These are phyloP conservation scores for Drosophila fulvimacula DNA, from an alignment of 2,888 invertebrate genomes.

Conservation along the genomic window DNA sequence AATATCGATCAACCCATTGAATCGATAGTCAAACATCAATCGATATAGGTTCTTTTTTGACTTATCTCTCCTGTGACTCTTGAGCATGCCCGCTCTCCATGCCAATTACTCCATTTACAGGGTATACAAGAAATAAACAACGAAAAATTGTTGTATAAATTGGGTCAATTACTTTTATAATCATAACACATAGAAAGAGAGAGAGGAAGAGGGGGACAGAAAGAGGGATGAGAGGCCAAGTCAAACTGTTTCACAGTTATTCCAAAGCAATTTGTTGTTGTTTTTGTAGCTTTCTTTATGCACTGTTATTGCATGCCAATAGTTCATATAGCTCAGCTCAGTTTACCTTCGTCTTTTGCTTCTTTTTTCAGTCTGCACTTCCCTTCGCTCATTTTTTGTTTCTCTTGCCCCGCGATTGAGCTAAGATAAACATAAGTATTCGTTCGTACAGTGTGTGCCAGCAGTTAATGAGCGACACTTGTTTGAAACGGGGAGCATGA, in stretches of 20 bases:
- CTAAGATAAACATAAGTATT: constrained; percentile 44
- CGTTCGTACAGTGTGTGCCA: constrained; percentile 27
- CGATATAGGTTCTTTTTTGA: too few species aligned
- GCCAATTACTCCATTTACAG: constrained; percentile 3
- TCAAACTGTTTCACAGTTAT: constrained; percentile 36
- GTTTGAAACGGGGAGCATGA: neutral
- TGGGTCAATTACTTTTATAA: constrained; percentile 73
- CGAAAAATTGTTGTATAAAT: constrained; percentile 50
- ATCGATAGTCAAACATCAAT: neutral
- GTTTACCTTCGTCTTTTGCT: constrained; percentile 34
- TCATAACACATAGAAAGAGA: constrained; percentile 57
- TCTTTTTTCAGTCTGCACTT: constrained; percentile 21
- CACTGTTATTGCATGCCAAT: constrained; percentile 65
- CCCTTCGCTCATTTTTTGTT: neutral
- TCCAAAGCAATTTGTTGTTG: constrained; percentile 41
- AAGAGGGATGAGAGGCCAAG: neutral
- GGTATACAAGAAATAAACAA: constrained; percentile 19
- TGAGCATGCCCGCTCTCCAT: neutral
- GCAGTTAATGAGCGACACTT: constrained; percentile 18
- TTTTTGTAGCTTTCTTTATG: constrained; percentile 32
- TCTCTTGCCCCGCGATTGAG: constrained; percentile 32
- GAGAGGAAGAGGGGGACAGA: neutral
- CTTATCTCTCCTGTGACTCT: neutral
- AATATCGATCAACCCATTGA: neutral
- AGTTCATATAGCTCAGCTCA: constrained; percentile 63